Percentiles rank a stretch among this genome's conserved stretches.
Conservation (phyloP, 1,140 invertebrate species). For the Sweltsa coloradensis region DNA sequence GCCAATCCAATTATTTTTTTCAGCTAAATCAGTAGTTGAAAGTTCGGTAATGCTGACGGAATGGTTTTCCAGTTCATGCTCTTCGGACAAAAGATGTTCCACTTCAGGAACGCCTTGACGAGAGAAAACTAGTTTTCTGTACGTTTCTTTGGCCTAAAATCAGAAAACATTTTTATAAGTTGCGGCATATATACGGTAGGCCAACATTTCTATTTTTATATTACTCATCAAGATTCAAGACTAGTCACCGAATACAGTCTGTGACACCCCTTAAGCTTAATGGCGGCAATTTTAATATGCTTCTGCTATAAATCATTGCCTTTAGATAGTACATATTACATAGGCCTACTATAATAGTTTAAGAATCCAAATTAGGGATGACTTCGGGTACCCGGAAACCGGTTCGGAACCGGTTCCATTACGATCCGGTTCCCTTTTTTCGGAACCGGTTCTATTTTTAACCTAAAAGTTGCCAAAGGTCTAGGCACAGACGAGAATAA, state of each 20-base stretch:
- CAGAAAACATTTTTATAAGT: slow-evolving; percentile 16
- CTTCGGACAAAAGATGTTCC: slow-evolving; percentile 47
- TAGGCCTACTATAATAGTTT: neutral
- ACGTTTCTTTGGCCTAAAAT: slow-evolving; percentile 45
- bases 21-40: slow-evolving; percentile 46
- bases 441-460: too few species aligned
- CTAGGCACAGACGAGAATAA: too few species aligned
- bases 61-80: slow-evolving; percentile 59
- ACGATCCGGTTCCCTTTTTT: too few species aligned
- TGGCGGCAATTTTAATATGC: neutral
- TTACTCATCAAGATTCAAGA: neutral
- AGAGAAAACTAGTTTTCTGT: slow-evolving; percentile 48
- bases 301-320: neutral
- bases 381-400: too few species aligned
- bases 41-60: slow-evolving; percentile 62
- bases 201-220: neutral
- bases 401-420: too few species aligned
- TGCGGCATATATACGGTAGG: neutral
- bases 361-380: too few species aligned
- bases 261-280: neutral
- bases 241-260: neutral
- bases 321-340: neutral
- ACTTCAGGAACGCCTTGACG: slow-evolving; percentile 49
- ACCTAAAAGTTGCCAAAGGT: too few species aligned
- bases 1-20: slow-evolving; percentile 53